A percentile compares a stretch with the other conserved stretches of the same genome.
These are phyloP conservation scores for Penaeus indicus DNA, from an alignment of 1,140 invertebrate species.

Conservation along the genomic window DNA sequence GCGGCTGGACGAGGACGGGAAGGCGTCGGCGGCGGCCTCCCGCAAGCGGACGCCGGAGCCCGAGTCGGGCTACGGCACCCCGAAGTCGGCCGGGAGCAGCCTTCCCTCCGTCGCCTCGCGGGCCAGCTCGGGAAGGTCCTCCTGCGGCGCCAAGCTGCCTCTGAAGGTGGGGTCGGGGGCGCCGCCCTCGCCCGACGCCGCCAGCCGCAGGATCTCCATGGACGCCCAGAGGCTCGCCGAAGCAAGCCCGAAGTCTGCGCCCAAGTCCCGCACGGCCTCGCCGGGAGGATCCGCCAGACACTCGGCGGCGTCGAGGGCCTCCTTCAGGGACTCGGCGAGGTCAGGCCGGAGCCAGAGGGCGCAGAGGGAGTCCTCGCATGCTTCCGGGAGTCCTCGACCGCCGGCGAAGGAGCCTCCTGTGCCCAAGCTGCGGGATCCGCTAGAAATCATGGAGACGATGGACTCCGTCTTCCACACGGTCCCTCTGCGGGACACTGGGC, in stretches of 20 bases:
- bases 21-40: not conserved
- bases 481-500: slow-evolving; percentile 52
- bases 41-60: slow-evolving; percentile 3
- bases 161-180: slow-evolving; percentile 7
- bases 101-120: slow-evolving; percentile 41
- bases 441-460: slow-evolving; percentile 60
- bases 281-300: slow-evolving; percentile 15
- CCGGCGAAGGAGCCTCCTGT: not conserved
- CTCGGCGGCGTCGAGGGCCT: not conserved
- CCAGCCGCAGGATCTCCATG: slow-evolving; percentile 55
- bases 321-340: slow-evolving; percentile 13
- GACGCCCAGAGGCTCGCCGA: slow-evolving; percentile 46
- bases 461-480: slow-evolving; percentile 60
- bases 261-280: slow-evolving; percentile 23
- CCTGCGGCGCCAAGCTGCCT: slow-evolving; percentile 24
- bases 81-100: slow-evolving; percentile 41
- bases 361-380: not conserved
- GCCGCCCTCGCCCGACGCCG: slow-evolving; percentile 16
- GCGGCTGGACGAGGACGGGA: slow-evolving; percentile 10
- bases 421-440: slow-evolving; percentile 37
- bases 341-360: not conserved
- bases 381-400: not conserved
- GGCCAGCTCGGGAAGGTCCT: slow-evolving; percentile 23
- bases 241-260: slow-evolving; percentile 9
- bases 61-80: slow-evolving; percentile 63